phyloP scores from a whole-genome alignment of 2,113 vertebrate genomes.

The Hippocampus barbouri region DNA sequence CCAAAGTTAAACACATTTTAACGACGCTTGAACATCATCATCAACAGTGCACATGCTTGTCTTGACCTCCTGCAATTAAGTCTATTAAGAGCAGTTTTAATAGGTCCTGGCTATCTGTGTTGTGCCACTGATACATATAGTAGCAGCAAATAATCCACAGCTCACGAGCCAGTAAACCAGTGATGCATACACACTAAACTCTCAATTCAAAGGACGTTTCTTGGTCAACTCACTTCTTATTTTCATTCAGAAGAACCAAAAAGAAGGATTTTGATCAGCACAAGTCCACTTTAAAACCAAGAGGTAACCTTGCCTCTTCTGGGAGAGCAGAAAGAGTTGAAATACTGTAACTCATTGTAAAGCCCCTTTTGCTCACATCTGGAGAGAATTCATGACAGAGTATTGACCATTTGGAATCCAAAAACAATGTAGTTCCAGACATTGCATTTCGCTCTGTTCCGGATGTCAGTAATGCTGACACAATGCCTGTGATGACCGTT shows the following conservation, averaged over 20 bases:
- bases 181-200: constrained; percentile 57
- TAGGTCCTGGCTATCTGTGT: not conserved
- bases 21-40: not conserved
- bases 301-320: constrained; percentile 18
- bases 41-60: not conserved
- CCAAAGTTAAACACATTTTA: not conserved
- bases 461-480: constrained; percentile 56
- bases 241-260: constrained; percentile 30
- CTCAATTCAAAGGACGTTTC: constrained; percentile 45
- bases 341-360: constrained; percentile 5
- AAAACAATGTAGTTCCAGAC: constrained; percentile 21
- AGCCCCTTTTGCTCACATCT: constrained; percentile 31
- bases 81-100: not conserved
- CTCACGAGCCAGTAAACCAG: constrained; percentile 57
- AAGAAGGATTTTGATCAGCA: constrained; percentile 13
- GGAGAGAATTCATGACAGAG: constrained; percentile 24
- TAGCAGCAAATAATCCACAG: constrained; percentile 22
- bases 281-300: constrained; percentile 32
- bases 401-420: constrained; percentile 34
- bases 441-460: constrained; percentile 38
- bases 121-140: constrained; percentile 22
- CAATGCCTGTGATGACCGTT: constrained; percentile 59
- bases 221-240: constrained; percentile 36
- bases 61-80: not conserved
- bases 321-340: too few species aligned